A percentile compares a stretch with the other conserved stretches of the same genome.
Evolutionary conservation across 2,888 invertebrate genomes (phyloP).

Genomic region (Ormyrus labotus): DNA sequence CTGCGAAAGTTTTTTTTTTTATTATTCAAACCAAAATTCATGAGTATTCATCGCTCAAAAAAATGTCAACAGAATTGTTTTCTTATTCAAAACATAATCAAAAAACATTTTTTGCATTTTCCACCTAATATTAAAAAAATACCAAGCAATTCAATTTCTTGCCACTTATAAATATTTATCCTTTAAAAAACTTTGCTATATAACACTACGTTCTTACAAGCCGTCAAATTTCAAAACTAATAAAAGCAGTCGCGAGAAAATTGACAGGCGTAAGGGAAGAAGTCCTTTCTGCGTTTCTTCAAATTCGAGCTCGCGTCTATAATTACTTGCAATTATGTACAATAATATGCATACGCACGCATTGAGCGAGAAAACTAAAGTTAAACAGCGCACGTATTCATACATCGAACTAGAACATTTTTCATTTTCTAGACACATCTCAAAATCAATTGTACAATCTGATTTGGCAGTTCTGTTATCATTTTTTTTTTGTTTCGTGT

Average conservation of each 20-base stretch:
- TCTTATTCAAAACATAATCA: too few relatives aligned
- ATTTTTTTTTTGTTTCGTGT: conserved; percentile 1
- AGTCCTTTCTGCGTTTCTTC: neutral
- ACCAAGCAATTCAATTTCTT: too few relatives aligned
- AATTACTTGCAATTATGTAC: conserved; percentile 30
- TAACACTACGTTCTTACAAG: neutral
- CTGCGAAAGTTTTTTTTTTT: too few relatives aligned
- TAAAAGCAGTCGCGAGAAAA: conserved; percentile 45
- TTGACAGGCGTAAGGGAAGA: conserved; percentile 26
- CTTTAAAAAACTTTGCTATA: too few relatives aligned
- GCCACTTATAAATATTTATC: too few relatives aligned
- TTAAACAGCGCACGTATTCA: neutral
- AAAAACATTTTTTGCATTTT: too few relatives aligned
- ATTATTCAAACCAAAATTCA: too few relatives aligned
- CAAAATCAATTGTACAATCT: conserved; percentile 45
- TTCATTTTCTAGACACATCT: conserved; percentile 12
- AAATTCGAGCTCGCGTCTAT: conserved; percentile 12
- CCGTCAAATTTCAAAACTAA: conserved; percentile 26
- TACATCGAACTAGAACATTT: conserved; percentile 34
- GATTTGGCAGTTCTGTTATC: conserved; percentile 44
- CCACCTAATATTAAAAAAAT: too few relatives aligned
- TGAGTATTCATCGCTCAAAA: too few relatives aligned
- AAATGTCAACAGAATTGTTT: too few relatives aligned
- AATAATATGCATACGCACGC: conserved; percentile 7
- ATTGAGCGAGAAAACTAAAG: conserved; percentile 11